phyloP scores from a whole-genome alignment of 2,113 vertebrate species.

The Tiliqua scincoides region DNA sequence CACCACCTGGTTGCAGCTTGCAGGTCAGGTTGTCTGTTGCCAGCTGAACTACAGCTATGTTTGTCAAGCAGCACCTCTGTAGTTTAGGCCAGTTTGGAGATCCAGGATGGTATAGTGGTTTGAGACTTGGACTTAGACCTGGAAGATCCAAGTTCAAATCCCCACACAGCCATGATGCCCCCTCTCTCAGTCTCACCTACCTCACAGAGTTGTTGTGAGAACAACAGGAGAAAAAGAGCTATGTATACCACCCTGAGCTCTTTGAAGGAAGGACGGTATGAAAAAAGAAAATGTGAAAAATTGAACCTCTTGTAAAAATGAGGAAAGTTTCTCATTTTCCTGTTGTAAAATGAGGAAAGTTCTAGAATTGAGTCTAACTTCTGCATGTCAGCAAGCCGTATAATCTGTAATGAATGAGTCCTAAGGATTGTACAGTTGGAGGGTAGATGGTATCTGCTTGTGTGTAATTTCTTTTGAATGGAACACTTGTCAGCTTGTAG shows the following conservation, averaged over 20 bases:
- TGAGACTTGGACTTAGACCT: too few relatives aligned
- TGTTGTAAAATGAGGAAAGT: background rate
- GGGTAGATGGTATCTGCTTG: conserved; percentile 51
- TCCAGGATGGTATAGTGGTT: too few relatives aligned
- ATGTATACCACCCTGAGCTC: too few relatives aligned
- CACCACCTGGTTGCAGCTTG: background rate
- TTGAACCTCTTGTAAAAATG: too few relatives aligned
- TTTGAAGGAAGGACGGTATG: too few relatives aligned
- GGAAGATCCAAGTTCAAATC: too few relatives aligned
- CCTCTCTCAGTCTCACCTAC: too few relatives aligned
- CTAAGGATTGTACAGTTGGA: background rate
- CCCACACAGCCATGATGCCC: too few relatives aligned
- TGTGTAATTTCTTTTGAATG: conserved; percentile 45
- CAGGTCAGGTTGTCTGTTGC: background rate
- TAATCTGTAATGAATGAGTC: background rate
- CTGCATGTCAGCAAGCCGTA: background rate
- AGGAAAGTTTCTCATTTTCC: too few relatives aligned
- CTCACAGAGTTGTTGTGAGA: too few relatives aligned
- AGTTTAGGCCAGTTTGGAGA: background rate
- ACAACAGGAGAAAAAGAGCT: too few relatives aligned
- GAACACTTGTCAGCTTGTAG: conserved; percentile 58
- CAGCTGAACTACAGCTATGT: background rate
- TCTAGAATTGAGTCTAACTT: background rate
- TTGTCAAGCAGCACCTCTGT: background rate
- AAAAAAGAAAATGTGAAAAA: too few relatives aligned